Evolutionary conservation across 2,797 vertebrate species (phyloP).

Genomic region (Enteromius unitaeniatus): DNA sequence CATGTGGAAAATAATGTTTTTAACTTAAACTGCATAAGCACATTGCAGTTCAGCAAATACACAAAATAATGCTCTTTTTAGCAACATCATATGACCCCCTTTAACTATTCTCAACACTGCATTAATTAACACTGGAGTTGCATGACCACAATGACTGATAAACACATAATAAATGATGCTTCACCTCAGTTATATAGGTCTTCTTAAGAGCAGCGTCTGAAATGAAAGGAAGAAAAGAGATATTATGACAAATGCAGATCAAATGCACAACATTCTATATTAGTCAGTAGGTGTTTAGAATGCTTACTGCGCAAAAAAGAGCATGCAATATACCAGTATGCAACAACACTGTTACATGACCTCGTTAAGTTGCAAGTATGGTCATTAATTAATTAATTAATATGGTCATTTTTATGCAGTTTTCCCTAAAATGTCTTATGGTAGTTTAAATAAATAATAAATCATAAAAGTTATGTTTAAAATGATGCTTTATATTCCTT

Average conservation of each 20-base stretch:
- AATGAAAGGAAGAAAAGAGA: constrained; percentile 31
- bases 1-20: too few species aligned
- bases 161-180: neutral
- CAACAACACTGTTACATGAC: neutral
- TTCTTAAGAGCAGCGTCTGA: constrained; percentile 62
- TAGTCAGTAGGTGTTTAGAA: neutral
- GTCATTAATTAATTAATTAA: neutral
- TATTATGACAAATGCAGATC: neutral
- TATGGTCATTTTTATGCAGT: neutral
- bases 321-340: neutral
- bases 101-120: neutral
- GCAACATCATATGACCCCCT: too few species aligned
- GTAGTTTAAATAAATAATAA: neutral
- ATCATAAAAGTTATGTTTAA: neutral
- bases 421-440: neutral
- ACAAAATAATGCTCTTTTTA: too few species aligned
- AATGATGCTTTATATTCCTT: neutral
- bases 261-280: neutral
- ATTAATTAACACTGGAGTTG: neutral
- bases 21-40: too few species aligned
- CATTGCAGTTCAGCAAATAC: too few species aligned
- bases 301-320: neutral
- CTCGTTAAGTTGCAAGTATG: neutral
- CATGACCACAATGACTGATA: neutral
- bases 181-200: constrained; percentile 61